Evolutionary conservation across 2,888 invertebrate species (phyloP).

Genomic region (Ditula angustiorana): DNA sequence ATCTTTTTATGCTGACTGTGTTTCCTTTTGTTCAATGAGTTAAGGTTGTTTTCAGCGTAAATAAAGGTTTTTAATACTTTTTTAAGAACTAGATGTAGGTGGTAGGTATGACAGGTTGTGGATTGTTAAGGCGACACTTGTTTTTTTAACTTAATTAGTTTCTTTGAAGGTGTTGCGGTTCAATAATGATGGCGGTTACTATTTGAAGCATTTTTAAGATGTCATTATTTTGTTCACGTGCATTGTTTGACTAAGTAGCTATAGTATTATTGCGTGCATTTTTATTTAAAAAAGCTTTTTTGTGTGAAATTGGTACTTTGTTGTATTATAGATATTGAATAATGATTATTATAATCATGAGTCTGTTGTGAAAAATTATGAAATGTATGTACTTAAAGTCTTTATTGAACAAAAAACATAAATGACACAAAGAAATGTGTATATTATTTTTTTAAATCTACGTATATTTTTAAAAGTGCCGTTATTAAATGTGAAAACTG

Average conservation of each 20-base stretch:
- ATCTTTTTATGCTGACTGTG: slow-evolving; percentile 47
- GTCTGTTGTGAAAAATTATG: neutral
- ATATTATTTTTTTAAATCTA: too few relatives aligned
- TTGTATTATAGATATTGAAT: neutral
- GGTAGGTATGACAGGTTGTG: slow-evolving; percentile 33
- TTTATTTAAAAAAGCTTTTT: neutral
- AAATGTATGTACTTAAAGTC: too few relatives aligned
- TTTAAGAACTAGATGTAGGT: slow-evolving; percentile 35
- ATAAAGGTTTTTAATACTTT: neutral
- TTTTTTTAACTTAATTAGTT: slow-evolving; percentile 32
- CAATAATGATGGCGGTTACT: slow-evolving; percentile 12
- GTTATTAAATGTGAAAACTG: too few relatives aligned
- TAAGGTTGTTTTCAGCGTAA: slow-evolving; percentile 39
- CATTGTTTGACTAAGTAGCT: neutral
- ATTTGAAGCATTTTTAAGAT: neutral
- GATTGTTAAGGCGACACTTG: slow-evolving; percentile 33
- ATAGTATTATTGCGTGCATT: too few relatives aligned
- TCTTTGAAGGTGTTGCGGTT: slow-evolving; percentile 34
- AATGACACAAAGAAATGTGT: too few relatives aligned
- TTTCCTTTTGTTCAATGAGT: neutral
- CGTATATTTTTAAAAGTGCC: too few relatives aligned
- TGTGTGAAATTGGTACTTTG: neutral
- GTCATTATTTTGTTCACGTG: neutral
- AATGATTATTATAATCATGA: neutral
- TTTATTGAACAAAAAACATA: too few relatives aligned